Evolutionary conservation across 2,888 invertebrate species (phyloP), one percentile per base, ranked within the genome.

Genomic region (Eupithecia exiguata): DNA sequence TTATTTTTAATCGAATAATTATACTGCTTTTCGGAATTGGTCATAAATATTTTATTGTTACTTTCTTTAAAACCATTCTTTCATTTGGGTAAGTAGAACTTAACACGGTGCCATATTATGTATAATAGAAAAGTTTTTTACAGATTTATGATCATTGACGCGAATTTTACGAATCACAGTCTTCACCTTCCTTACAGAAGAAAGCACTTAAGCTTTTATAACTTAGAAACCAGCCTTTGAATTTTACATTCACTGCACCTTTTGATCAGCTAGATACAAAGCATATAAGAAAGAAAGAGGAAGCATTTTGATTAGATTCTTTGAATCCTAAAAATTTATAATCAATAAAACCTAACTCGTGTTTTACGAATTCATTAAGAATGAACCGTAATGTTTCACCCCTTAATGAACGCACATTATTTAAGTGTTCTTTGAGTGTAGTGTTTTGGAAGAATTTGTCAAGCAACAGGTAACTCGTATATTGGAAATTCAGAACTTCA

Each of bases 131-230:
- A 18, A 63, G 38, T 35, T 38, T 36, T 63, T 65, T 65, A 36
- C n/a, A 38, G 6, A 0, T 66, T 72, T 74, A 77, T 72, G 61
- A 69, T 58, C 30, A 35, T 62, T 68, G 58, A 25, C 21, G 69
- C 70, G 68, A 76, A 76, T 74, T 69, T 43, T 1, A 38, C 43
- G 25, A 70, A 68, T 66, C 18, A 53, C 21, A 40, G 58, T 25
- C 43, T 53, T 65, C 25, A 70, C 70, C 68, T 74, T 74, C 66
- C 58, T 65, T 66, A 70, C 72, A 75, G 40, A 75, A 69, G 30
- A 75, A 70, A 30, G 62, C 72, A 72, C 69, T 75, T 72, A 35
- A 74, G 62, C n/a, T 73, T 71, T 71, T 71, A 68, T 46, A 49
- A 70, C 65, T 63, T 65, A 65, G 49, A 65, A 70, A 65, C 25